These are phyloP conservation scores for Zoanthus sociatus DNA, from an alignment of 92 coral and sea anemone species.

Conservation along the genomic window DNA sequence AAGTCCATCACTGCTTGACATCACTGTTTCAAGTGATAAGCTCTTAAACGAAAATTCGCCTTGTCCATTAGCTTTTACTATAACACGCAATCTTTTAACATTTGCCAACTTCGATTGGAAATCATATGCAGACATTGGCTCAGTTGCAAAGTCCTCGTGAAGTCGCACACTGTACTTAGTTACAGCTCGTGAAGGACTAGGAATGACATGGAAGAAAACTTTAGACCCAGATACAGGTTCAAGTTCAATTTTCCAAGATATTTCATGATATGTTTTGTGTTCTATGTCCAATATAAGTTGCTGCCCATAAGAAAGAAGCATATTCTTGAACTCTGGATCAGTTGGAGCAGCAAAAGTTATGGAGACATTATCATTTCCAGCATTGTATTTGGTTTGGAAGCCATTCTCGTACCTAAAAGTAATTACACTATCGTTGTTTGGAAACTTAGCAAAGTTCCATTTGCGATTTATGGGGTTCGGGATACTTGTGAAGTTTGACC, in stretches of 20 bases:
- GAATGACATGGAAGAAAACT: conserved; percentile 51
- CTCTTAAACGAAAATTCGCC: conserved; percentile 50
- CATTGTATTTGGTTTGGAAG: conserved; percentile 4
- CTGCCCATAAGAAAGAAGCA: conserved; percentile 78
- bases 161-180: conserved; percentile 67
- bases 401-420: background rate
- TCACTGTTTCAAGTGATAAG: conserved; percentile 69
- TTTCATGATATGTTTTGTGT: conserved; percentile 19
- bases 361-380: background rate
- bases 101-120: conserved; percentile 78
- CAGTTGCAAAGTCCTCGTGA: conserved; percentile 70
- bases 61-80: conserved; percentile 45
- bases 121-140: conserved; percentile 64
- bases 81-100: conserved; percentile 52
- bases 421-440: background rate
- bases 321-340: conserved; percentile 53
- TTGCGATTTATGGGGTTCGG: background rate
- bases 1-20: conserved; percentile 43
- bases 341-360: conserved; percentile 25
- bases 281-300: conserved; percentile 55
- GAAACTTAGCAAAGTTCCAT: background rate
- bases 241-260: conserved; percentile 55
- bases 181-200: conserved; percentile 53
- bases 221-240: conserved; percentile 18
- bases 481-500: conserved; percentile 34